phyloP scores from a whole-genome alignment of 2,888 invertebrate genomes.

The Clistopyga incitator region DNA sequence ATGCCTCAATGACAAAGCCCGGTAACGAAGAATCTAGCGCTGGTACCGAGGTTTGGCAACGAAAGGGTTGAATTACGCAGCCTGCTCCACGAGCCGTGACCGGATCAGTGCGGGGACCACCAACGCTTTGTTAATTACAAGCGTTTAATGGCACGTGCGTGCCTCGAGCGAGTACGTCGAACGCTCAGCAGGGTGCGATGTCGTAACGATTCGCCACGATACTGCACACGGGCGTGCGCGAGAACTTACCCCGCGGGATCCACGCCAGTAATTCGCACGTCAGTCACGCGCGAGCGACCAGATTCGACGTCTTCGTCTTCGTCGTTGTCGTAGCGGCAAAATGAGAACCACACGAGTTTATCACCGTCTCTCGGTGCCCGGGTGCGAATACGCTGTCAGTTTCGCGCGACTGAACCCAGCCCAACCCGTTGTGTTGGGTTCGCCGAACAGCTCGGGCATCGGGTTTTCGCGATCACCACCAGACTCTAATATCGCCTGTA shows the following conservation, averaged over 20 bases:
- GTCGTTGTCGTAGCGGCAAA: constrained; percentile 42
- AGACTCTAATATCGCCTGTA: constrained; percentile 28
- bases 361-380: constrained; percentile 47
- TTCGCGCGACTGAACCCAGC: constrained; percentile 42
- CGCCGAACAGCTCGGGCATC: constrained; percentile 14
- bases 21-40: not conserved
- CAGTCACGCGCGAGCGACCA: constrained; percentile 79
- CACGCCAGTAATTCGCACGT: constrained; percentile 77
- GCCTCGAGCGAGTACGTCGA: constrained; percentile 51
- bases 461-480: constrained; percentile 16
- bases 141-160: constrained; percentile 64
- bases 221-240: constrained; percentile 62
- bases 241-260: constrained; percentile 65
- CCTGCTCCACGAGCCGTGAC: constrained; percentile 34
- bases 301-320: constrained; percentile 69
- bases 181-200: constrained; percentile 60
- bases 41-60: constrained; percentile 17
- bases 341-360: constrained; percentile 49
- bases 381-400: constrained; percentile 49
- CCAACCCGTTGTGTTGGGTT: constrained; percentile 23
- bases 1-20: not conserved
- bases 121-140: constrained; percentile 62
- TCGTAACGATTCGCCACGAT: constrained; percentile 75
- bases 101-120: constrained; percentile 42
- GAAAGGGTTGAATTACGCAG: constrained; percentile 18